phyloP scores from a whole-genome alignment of 2,797 vertebrate genomes.

The Sebastes umbrosus region DNA sequence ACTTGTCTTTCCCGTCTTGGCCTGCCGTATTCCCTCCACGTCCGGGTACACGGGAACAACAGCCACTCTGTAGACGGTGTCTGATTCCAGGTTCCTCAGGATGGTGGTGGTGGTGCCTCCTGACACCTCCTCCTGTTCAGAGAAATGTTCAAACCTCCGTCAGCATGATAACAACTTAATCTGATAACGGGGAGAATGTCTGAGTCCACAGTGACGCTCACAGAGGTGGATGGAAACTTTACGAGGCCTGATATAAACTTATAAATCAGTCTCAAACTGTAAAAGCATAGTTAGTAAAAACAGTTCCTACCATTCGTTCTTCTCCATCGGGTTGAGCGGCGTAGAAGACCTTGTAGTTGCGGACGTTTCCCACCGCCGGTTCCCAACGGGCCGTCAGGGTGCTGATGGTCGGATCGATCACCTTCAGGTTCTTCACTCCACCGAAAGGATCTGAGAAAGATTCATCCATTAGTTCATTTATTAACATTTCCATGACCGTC shows the following conservation, averaged over 20 bases:
- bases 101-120: conserved; percentile 89
- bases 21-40: conserved; percentile 89
- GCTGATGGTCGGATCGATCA: conserved; percentile 90
- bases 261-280: not conserved
- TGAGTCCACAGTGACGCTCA: not conserved
- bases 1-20: conserved; percentile 92
- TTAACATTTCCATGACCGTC: not conserved
- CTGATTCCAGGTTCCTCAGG: conserved; percentile 87
- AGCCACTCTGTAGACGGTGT: conserved; percentile 89
- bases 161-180: not conserved
- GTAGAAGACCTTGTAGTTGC: conserved; percentile 92
- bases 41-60: conserved; percentile 91
- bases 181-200: not conserved
- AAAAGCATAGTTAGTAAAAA: accelerated
- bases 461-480: not conserved
- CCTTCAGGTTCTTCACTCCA: conserved; percentile 90
- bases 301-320: conserved; percentile 83
- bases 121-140: conserved; percentile 88
- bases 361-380: conserved; percentile 91
- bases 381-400: conserved; percentile 91
- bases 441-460: conserved; percentile 87
- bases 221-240: not conserved
- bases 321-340: conserved; percentile 81
- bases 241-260: not conserved
- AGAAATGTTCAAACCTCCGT: not conserved